Evolutionary conservation across 2,113 vertebrate genomes (phyloP), one percentile per base, ranked within the genome.

Genomic region (Camelus dromedarius): DNA sequence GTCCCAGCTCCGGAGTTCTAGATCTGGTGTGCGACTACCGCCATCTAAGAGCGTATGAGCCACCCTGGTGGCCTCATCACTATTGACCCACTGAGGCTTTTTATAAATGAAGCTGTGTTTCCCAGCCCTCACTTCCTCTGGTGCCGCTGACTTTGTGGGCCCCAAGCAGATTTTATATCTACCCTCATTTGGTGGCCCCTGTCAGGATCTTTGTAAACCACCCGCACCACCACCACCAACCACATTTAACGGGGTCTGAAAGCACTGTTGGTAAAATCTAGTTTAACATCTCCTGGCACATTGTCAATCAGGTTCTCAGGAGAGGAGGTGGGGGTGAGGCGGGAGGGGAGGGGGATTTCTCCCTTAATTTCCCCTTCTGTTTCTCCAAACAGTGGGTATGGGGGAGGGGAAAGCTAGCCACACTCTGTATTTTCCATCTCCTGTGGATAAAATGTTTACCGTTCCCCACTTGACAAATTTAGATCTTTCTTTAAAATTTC

Each of bases 401-500:
- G 18, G 10, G 8, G 14, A 10, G 6, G 75, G 58, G 10, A 83
- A 28, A 32, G 64, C 10, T 12, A 73, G 9, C 16, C 15, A n/a
- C 48, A 60, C 58, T 3, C 30, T 16, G 56, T 89, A 22, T 50
- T 73, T 60, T 62, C 72, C 30, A 30, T 12, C 46, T 85, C 67
- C 62, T 48, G 15, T 6, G 5, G 3, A 76, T 75, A 76, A 19
- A 70, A 54, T 6, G 52, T 58, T 60, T 64, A 67, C 15, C n/a
- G 19, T 22, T 26, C 32, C 28, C 56, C 38, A 58, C n/a, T 42
- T 86, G 72, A 88, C n/a, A 52, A 95, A 89, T 79, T 48, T 52
- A 28, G 52, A 52, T 75, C 50, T 69, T 85, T 67, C 79, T 84
- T 54, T 13, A 15, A 93, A 64, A 58, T 81, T 28, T 88, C 75